A percentile compares a stretch with the other conserved stretches of the same genome.
Conservation (phyloP, 2,113 vertebrate genomes). For the Cepphus grylle region DNA sequence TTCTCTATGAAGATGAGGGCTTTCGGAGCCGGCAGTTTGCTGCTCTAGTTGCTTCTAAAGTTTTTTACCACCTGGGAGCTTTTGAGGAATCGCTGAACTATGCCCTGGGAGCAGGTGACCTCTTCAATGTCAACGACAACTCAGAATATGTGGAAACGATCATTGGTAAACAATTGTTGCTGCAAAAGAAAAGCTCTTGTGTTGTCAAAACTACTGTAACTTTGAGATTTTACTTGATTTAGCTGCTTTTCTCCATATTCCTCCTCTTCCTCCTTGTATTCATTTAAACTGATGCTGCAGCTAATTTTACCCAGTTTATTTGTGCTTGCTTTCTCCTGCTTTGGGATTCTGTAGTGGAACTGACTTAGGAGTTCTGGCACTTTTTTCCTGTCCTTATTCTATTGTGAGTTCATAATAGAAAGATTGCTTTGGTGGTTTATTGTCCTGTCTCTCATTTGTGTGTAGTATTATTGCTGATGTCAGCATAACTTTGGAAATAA, state of each 20-base stretch:
- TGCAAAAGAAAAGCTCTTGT: neutral
- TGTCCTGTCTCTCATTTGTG: neutral
- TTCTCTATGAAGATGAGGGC: conserved; percentile 96
- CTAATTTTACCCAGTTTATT: neutral
- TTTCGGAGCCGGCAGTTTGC: conserved; percentile 96
- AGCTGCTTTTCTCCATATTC: neutral
- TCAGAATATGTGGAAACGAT: conserved; percentile 99
- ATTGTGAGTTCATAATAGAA: neutral
- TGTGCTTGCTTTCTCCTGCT: neutral
- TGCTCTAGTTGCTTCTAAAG: conserved; percentile 96
- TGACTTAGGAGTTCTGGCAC: neutral
- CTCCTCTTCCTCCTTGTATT: neutral
- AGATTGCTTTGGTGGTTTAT: neutral
- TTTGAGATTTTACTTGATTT: neutral
- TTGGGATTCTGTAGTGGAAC: neutral
- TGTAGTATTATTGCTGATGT: neutral
- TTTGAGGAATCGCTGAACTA: conserved; percentile 99
- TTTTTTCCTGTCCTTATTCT: neutral
- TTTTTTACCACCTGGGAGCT: conserved; percentile 97
- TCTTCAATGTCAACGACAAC: conserved; percentile 97
- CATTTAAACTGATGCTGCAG: neutral
- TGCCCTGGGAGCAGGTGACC: conserved; percentile 95
- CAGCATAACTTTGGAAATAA: neutral
- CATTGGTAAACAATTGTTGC: conserved; percentile 82
- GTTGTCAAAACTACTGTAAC: neutral